These are phyloP conservation scores for Stichopus horrens DNA, from an alignment of 53 echinoderm and acorn worm species.

Conservation along the genomic window DNA sequence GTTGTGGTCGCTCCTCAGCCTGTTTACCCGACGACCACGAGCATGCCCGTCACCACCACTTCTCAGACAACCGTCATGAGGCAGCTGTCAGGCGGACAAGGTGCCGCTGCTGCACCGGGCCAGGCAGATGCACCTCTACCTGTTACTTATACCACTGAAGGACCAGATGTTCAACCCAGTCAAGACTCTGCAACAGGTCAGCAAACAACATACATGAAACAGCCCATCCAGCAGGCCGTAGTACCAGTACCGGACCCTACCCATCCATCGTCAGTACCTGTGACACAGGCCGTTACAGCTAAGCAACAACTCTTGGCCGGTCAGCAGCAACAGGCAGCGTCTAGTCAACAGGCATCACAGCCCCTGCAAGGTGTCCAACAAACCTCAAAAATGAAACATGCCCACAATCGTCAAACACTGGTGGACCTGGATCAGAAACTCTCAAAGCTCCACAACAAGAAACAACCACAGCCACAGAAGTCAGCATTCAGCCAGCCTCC, in stretches of 20 bases:
- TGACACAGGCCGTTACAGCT: conserved; percentile 5
- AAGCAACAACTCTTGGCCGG: conserved; percentile 40
- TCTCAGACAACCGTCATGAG: neutral
- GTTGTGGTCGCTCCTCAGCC: conserved; percentile 59
- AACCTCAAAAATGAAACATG: neutral
- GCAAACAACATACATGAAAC: conserved; percentile 40
- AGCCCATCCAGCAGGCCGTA: conserved; percentile 2
- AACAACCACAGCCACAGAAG: conserved; percentile 49
- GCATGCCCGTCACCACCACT: conserved; percentile 4
- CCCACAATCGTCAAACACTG: conserved; percentile 19
- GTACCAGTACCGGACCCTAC: neutral
- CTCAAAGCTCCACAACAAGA: conserved; percentile 69
- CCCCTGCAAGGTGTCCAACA: conserved; percentile 49
- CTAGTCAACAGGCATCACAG: conserved; percentile 9
- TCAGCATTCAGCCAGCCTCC: conserved; percentile 39
- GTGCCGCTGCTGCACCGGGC: neutral
- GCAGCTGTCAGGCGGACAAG: conserved; percentile 38
- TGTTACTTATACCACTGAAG: neutral
- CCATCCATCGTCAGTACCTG: conserved; percentile 7
- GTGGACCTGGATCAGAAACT: conserved; percentile 72
- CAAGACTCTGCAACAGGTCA: conserved; percentile 36
- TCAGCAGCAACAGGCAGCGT: conserved; percentile 10
- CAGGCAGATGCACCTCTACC: neutral
- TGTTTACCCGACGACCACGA: conserved; percentile 48
- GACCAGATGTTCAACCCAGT: conserved; percentile 14